Conservation (phyloP, 2,888 invertebrate genomes). For the Acronicta alni region DNA sequence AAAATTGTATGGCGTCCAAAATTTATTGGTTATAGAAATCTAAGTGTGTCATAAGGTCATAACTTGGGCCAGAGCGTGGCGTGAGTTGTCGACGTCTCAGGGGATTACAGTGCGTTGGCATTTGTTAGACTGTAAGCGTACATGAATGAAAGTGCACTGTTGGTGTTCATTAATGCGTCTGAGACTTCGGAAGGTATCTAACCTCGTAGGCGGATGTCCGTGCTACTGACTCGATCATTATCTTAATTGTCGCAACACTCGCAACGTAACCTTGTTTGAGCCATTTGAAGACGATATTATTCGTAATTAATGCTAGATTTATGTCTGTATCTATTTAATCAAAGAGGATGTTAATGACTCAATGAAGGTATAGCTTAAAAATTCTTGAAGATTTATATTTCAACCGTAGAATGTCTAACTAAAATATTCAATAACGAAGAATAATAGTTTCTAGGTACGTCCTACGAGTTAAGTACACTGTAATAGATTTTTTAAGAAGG, state of each 20-base stretch:
- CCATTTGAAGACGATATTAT: not conserved
- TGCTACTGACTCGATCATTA: conserved; percentile 42
- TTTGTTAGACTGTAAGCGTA: conserved; percentile 66
- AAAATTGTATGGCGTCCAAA: conserved; percentile 11
- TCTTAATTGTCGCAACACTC: conserved; percentile 17
- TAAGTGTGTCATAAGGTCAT: conserved; percentile 46
- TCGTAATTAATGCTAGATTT: too few relatives aligned
- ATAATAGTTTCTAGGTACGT: too few relatives aligned
- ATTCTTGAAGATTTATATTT: too few relatives aligned
- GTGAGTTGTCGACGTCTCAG: conserved; percentile 73
- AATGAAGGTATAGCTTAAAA: too few relatives aligned
- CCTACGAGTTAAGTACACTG: too few relatives aligned
- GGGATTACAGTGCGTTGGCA: conserved; percentile 85
- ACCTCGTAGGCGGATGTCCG: conserved; percentile 54
- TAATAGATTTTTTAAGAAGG: too few relatives aligned
- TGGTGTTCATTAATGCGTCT: conserved; percentile 59
- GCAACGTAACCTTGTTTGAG: conserved; percentile 11
- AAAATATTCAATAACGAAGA: too few relatives aligned
- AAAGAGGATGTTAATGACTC: too few relatives aligned
- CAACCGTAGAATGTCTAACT: too few relatives aligned
- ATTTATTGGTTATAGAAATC: conserved; percentile 29
- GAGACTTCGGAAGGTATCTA: conserved; percentile 53
- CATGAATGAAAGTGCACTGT: conserved; percentile 78
- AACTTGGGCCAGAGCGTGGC: conserved; percentile 53
- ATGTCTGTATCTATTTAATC: too few relatives aligned